Percentiles rank a stretch among this genome's conserved stretches.
phyloP scores from a whole-genome alignment of 2,888 invertebrate species.

The Alsophila aescularia region DNA sequence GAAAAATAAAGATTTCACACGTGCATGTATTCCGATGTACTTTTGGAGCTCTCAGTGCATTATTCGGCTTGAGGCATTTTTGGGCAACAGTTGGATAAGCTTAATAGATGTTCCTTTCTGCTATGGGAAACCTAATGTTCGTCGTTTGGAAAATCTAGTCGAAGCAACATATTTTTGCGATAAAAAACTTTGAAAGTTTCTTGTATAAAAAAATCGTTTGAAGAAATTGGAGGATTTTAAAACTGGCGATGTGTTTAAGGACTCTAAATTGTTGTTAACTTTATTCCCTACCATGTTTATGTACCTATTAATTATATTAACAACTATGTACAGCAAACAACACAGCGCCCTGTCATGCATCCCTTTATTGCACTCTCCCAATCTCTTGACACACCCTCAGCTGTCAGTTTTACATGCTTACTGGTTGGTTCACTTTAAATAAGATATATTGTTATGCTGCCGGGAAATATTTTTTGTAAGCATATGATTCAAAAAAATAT shows the following conservation, averaged over 20 bases:
- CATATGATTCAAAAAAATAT: not conserved
- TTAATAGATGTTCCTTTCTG: conserved; percentile 3
- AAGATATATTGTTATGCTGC: too few relatives aligned
- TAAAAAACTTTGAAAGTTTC: too few relatives aligned
- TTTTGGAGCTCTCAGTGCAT: conserved; percentile 16
- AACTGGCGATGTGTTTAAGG: too few relatives aligned
- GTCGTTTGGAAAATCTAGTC: too few relatives aligned
- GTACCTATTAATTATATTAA: too few relatives aligned
- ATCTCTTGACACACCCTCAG: conserved; percentile 43
- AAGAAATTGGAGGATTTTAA: too few relatives aligned
- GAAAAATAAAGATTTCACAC: conserved; percentile 57
- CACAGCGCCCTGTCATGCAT: conserved; percentile 50
- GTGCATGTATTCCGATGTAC: conserved; percentile 22
- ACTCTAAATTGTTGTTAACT: too few relatives aligned
- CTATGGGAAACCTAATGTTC: not conserved
- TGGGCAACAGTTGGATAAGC: conserved; percentile 9
- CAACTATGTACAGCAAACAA: not conserved
- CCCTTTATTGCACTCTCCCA: conserved; percentile 45
- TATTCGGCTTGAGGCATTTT: conserved; percentile 13
- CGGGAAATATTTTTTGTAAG: too few relatives aligned
- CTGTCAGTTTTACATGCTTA: conserved; percentile 50
- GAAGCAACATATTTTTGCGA: not conserved
- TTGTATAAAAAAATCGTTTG: too few relatives aligned
- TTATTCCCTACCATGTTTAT: too few relatives aligned
- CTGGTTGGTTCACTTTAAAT: too few relatives aligned